Percentiles rank a stretch among this genome's conserved stretches.
Evolutionary conservation across 2,888 invertebrate species (phyloP).

Genomic region (Blastobasis lacticolella): DNA sequence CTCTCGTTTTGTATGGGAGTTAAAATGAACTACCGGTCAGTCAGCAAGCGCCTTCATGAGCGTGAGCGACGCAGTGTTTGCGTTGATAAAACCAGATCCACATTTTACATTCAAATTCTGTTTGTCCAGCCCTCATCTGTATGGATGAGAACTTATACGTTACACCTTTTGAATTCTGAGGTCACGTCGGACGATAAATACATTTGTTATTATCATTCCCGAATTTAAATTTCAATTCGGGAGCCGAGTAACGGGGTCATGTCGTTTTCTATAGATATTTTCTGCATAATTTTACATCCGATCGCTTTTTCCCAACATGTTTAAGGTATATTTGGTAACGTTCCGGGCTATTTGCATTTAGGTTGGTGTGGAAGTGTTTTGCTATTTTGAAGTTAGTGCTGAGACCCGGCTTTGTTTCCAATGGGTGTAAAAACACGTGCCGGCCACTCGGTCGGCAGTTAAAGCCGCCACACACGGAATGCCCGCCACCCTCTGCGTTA

Average conservation of each 20-base stretch:
- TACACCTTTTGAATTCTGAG: conserved; percentile 49
- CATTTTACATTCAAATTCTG: conserved; percentile 64
- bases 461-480: conserved; percentile 38
- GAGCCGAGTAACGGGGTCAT: conserved; percentile 66
- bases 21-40: too few relatives aligned
- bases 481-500: conserved; percentile 27
- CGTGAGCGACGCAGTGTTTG: conserved; percentile 26
- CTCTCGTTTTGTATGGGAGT: too few relatives aligned
- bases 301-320: conserved; percentile 12
- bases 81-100: conserved; percentile 52
- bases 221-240: conserved; percentile 64
- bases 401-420: conserved; percentile 3
- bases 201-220: conserved; percentile 61
- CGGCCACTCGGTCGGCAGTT: conserved; percentile 20
- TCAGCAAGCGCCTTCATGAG: too few relatives aligned
- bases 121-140: conserved; percentile 60
- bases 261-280: conserved; percentile 47
- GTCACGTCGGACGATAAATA: conserved; percentile 56
- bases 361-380: conserved; percentile 24
- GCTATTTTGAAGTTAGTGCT: not conserved
- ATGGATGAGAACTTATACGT: conserved; percentile 52
- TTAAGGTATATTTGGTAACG: conserved; percentile 24
- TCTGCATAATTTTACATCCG: conserved; percentile 48
- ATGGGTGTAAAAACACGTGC: conserved; percentile 38
- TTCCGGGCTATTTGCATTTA: conserved; percentile 32